Conservation (phyloP, 2,113 vertebrate genomes). For the Ammospiza nelsoni region DNA sequence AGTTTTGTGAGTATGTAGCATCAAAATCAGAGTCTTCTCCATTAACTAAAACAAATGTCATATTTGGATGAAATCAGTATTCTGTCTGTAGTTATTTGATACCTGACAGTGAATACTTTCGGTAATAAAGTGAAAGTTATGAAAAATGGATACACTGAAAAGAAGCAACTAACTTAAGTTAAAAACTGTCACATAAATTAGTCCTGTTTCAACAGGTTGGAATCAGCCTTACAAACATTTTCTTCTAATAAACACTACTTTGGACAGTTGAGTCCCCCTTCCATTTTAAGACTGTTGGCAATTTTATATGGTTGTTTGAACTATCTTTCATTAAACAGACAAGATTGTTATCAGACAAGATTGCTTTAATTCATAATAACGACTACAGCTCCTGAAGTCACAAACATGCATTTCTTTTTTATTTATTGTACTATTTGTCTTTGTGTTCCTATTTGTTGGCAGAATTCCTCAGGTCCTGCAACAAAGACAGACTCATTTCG, state of each 20-base stretch:
- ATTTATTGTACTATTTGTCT: neutral
- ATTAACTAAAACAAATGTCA: neutral
- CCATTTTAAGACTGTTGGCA: neutral
- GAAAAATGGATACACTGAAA: neutral
- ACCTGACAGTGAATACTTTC: neutral
- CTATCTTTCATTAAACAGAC: neutral
- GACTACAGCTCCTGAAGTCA: neutral
- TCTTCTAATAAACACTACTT: neutral
- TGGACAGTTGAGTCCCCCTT: fast-evolving
- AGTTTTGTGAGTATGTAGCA: neutral
- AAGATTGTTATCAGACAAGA: neutral
- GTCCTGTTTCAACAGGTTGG: neutral
- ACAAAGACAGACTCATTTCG: neutral
- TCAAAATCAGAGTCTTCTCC: neutral
- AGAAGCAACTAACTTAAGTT: neutral
- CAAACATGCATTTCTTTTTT: neutral
- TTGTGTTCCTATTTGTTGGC: neutral
- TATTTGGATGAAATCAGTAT: neutral
- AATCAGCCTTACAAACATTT: neutral
- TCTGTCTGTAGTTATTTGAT: neutral
- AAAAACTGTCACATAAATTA: neutral
- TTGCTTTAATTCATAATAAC: neutral
- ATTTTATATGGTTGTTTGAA: neutral
- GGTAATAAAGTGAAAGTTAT: neutral
- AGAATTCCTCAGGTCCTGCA: neutral